These are phyloP conservation scores for Poeciliopsis retropinna DNA, from an alignment of 2,113 vertebrate species.

Conservation along the genomic window DNA sequence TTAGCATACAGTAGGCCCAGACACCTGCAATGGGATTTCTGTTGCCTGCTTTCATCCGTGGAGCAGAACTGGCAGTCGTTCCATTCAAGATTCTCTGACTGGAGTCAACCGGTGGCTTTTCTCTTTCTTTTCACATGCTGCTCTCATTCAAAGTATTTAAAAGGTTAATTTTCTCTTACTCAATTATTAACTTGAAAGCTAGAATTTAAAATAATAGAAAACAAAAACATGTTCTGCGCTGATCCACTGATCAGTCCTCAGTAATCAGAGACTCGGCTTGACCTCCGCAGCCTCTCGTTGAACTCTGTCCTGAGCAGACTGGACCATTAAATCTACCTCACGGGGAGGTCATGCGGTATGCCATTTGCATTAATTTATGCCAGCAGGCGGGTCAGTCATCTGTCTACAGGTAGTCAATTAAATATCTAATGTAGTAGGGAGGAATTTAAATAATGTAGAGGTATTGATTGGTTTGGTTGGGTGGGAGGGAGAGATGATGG, in stretches of 20 bases:
- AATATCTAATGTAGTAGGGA: slow-evolving; percentile 83
- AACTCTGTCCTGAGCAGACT: slow-evolving; percentile 68
- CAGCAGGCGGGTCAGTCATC: slow-evolving; percentile 65
- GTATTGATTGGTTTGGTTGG: slow-evolving; percentile 73
- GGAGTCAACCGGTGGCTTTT: slow-evolving; percentile 63
- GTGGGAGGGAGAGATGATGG: slow-evolving; percentile 35
- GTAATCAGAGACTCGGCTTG: slow-evolving; percentile 47
- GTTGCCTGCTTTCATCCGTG: slow-evolving; percentile 47
- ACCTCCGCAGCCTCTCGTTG: slow-evolving; percentile 52
- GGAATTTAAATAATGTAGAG: slow-evolving; percentile 81
- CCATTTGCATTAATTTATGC: slow-evolving; percentile 81
- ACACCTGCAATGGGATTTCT: slow-evolving; percentile 60
- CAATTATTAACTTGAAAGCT: background rate
- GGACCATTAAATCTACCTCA: slow-evolving; percentile 56
- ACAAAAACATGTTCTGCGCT: background rate
- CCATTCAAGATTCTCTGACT: slow-evolving; percentile 3
- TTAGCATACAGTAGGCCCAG: slow-evolving; percentile 66
- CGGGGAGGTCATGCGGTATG: slow-evolving; percentile 50
- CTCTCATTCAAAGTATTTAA: background rate
- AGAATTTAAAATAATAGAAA: background rate
- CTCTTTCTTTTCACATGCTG: slow-evolving; percentile 2
- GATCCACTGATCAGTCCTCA: slow-evolving; percentile 7
- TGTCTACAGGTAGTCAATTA: slow-evolving; percentile 81
- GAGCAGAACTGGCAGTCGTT: slow-evolving; percentile 20
- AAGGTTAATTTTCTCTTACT: background rate